These are phyloP conservation scores for Drosophila punjabiensis DNA, from an alignment of 1,140 invertebrate genomes.

Conservation along the genomic window DNA sequence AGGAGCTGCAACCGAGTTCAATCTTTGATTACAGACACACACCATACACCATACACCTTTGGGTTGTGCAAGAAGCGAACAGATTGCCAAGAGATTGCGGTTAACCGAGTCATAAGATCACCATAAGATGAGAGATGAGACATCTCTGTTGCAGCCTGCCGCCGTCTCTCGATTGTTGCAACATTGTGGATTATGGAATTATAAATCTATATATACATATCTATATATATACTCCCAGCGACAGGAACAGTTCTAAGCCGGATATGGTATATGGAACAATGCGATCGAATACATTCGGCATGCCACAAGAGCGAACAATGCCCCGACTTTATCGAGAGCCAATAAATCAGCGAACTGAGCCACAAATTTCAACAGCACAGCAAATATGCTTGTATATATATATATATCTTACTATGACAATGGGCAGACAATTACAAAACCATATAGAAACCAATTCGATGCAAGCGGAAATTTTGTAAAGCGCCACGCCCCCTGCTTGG, in stretches of 20 bases:
- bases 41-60: constrained; percentile 42
- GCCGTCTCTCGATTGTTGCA: constrained; percentile 38
- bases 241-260: constrained; percentile 51
- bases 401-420: constrained; percentile 58
- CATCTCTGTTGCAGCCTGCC: constrained; percentile 43
- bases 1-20: constrained; percentile 57
- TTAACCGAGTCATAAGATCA: constrained; percentile 45
- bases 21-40: constrained; percentile 76
- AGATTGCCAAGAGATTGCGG: constrained; percentile 74
- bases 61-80: constrained; percentile 66
- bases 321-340: constrained; percentile 64
- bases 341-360: constrained; percentile 74
- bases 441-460: constrained; percentile 71
- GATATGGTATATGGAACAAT: constrained; percentile 52
- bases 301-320: constrained; percentile 42
- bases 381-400: background rate
- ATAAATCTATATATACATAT: background rate
- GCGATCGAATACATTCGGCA: constrained; percentile 50
- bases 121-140: constrained; percentile 66
- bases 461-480: constrained; percentile 81
- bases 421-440: constrained; percentile 71
- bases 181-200: constrained; percentile 13
- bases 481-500: constrained; percentile 67
- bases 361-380: constrained; percentile 57
- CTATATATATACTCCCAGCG: background rate